Conservation (phyloP, 2,113 vertebrate species). For the Oreochromis niloticus region DNA sequence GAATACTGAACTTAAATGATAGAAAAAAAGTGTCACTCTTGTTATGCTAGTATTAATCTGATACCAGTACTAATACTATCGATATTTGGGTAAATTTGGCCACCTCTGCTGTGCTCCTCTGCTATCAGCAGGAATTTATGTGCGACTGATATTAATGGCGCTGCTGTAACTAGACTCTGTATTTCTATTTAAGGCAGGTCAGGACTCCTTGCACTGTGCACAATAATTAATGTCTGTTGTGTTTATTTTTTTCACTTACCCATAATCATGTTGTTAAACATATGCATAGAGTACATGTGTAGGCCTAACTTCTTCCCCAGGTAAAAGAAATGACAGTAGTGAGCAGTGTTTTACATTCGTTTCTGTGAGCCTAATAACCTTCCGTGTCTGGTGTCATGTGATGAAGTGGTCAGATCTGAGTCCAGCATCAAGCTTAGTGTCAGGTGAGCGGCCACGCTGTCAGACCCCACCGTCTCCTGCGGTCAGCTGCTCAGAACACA, state of each 20-base stretch:
- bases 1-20: background rate
- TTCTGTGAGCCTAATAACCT: background rate
- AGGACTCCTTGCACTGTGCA: background rate
- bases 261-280: background rate
- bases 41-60: background rate
- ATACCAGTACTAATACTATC: background rate
- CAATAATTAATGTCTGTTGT: background rate
- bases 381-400: background rate
- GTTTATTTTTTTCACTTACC: background rate
- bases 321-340: background rate
- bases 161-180: slow-evolving; percentile 19
- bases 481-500: background rate
- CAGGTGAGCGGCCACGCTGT: background rate
- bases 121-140: background rate
- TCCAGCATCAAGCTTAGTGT: background rate
- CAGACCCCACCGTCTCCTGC: background rate
- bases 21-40: background rate
- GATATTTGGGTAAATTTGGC: background rate
- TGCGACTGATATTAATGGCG: background rate
- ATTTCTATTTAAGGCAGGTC: slow-evolving; percentile 40
- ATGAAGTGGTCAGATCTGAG: background rate
- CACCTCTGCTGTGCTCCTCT: background rate
- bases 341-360: background rate
- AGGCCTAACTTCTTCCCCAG: background rate
- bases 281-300: background rate